Conservation (phyloP, 2,888 invertebrate species). For the Drosophila testacea region DNA sequence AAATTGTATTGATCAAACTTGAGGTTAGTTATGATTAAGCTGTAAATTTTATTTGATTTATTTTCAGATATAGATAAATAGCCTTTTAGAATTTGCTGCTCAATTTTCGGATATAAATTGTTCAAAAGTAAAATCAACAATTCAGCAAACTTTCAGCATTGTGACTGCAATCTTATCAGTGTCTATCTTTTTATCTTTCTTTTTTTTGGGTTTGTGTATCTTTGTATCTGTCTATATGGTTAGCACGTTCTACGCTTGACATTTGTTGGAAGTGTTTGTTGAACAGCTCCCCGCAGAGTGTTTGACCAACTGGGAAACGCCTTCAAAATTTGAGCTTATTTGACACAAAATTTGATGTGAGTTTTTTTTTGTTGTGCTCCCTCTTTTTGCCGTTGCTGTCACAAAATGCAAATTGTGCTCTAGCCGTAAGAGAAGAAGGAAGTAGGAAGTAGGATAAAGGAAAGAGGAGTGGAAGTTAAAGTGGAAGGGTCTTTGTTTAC, state of each 20-base stretch:
- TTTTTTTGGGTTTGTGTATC: conserved; percentile 13
- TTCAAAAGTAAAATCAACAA: conserved; percentile 18
- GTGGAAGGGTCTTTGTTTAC: conserved; percentile 64
- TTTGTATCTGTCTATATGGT: conserved; percentile 16
- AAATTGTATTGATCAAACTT: conserved; percentile 12
- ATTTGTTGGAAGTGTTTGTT: conserved; percentile 66
- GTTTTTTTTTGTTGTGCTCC: background rate
- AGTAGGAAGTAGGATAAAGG: too few species aligned
- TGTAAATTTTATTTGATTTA: background rate
- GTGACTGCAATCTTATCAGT: conserved; percentile 43
- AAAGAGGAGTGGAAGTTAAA: background rate
- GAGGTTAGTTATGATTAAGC: conserved; percentile 4
- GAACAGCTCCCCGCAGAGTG: conserved; percentile 46
- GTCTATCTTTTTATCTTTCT: conserved; percentile 22
- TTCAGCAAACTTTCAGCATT: conserved; percentile 24
- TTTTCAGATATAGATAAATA: conserved; percentile 2
- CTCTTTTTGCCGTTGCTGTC: conserved; percentile 1
- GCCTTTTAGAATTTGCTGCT: conserved; percentile 9
- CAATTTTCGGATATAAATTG: conserved; percentile 38
- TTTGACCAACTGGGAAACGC: conserved; percentile 46
- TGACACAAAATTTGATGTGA: conserved; percentile 71
- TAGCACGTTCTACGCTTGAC: conserved; percentile 53
- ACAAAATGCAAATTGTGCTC: conserved; percentile 73
- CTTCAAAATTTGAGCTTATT: conserved; percentile 70
- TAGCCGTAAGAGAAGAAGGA: background rate